Percentiles rank a stretch among this genome's conserved stretches.
Conservation (phyloP, 1,140 invertebrate species). For the Drosophila neocordata region DNA sequence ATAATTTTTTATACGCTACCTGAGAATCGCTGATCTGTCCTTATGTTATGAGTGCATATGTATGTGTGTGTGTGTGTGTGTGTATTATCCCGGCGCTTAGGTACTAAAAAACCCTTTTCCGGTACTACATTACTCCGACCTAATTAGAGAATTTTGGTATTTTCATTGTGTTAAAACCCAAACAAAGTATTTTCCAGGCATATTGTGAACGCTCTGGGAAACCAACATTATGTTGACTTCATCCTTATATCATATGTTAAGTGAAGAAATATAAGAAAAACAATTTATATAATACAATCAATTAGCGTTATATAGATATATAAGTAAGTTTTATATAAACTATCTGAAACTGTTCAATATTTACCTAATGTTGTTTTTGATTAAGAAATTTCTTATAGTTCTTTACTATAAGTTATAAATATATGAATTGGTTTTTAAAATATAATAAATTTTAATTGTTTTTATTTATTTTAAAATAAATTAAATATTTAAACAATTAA, state of each 20-base stretch:
- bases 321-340: too few relatives aligned
- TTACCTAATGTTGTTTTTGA: too few relatives aligned
- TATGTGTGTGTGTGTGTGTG: slow-evolving; percentile 32
- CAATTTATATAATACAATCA: not conserved
- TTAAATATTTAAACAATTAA: too few relatives aligned
- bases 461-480: too few relatives aligned
- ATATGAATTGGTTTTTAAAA: too few relatives aligned
- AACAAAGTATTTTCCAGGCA: slow-evolving; percentile 67
- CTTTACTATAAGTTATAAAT: too few relatives aligned
- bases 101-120: slow-evolving; percentile 79
- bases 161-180: slow-evolving; percentile 81
- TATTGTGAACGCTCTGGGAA: slow-evolving; percentile 46
- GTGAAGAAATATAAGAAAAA: not conserved
- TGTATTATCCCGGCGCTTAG: slow-evolving; percentile 72
- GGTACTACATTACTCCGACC: slow-evolving; percentile 60
- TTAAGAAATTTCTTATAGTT: too few relatives aligned
- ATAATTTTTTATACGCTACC: slow-evolving; percentile 56
- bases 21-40: slow-evolving; percentile 26
- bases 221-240: slow-evolving; percentile 54
- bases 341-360: not conserved
- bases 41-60: not conserved
- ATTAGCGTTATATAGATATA: not conserved
- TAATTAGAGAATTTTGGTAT: slow-evolving; percentile 76
- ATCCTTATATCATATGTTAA: slow-evolving; percentile 1
- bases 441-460: too few relatives aligned